These are phyloP conservation scores for Drosophila cardini DNA, from an alignment of 1,140 invertebrate species.

Conservation along the genomic window DNA sequence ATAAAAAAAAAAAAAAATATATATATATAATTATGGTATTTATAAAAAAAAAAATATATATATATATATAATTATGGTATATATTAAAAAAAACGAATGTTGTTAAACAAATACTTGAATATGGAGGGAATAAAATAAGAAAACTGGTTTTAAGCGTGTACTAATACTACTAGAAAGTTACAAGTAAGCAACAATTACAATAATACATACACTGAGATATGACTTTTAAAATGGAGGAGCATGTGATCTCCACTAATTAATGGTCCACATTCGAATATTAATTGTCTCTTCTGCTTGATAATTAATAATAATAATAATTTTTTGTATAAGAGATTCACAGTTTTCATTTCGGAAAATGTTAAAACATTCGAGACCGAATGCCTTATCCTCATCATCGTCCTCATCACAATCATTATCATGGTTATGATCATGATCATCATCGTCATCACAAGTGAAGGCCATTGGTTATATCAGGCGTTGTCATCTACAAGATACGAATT, in stretches of 20 bases:
- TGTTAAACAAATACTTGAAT: not conserved
- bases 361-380: constrained; percentile 11
- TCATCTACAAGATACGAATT: constrained; percentile 28
- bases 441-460: constrained; percentile 67
- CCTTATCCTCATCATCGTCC: constrained; percentile 12
- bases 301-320: not conserved
- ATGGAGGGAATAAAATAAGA: not conserved
- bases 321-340: constrained; percentile 48
- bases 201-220: constrained; percentile 31
- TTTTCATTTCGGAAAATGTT: constrained; percentile 4
- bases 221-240: constrained; percentile 7
- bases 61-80: not conserved
- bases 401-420: constrained; percentile 35
- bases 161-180: constrained; percentile 31
- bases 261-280: constrained; percentile 55
- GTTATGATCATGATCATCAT: constrained; percentile 9
- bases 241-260: not conserved
- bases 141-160: constrained; percentile 31
- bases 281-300: constrained; percentile 1
- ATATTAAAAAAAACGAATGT: not conserved
- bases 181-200: constrained; percentile 49
- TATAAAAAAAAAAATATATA: not conserved
- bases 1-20: constrained; percentile 14
- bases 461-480: constrained; percentile 30
- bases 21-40: not conserved